phyloP scores from a whole-genome alignment of 2,113 vertebrate species.

The Empidonax alnorum region DNA sequence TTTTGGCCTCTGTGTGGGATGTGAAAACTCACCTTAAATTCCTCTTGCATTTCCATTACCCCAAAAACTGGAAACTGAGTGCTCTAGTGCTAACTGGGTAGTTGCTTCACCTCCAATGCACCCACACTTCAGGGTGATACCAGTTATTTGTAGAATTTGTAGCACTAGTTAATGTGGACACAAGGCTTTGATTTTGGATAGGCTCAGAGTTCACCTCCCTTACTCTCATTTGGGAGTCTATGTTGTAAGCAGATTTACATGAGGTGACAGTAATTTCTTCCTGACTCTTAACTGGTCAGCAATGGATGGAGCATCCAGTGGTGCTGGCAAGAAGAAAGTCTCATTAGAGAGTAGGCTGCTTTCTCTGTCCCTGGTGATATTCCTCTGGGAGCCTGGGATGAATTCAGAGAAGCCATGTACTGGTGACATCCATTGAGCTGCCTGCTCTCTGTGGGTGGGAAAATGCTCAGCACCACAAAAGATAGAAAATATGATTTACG shows the following conservation, averaged over 20 bases:
- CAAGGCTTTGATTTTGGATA: background rate
- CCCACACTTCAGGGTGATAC: background rate
- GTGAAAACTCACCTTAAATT: conserved; percentile 15
- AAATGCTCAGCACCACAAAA: background rate
- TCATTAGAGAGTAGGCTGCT: background rate
- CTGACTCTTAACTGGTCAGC: background rate
- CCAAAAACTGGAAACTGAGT: background rate
- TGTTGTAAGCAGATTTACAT: background rate
- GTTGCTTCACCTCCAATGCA: background rate
- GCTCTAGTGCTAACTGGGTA: background rate
- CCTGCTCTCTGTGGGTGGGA: background rate
- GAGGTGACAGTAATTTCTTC: background rate
- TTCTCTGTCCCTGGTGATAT: background rate
- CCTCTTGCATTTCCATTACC: background rate
- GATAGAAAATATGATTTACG: background rate
- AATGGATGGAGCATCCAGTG: background rate
- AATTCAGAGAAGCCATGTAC: background rate
- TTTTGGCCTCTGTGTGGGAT: background rate
- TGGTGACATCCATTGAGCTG: background rate
- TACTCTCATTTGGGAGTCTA: background rate
- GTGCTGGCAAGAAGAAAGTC: background rate
- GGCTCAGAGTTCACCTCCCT: background rate
- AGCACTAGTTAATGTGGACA: background rate
- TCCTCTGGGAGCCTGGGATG: background rate
- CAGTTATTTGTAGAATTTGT: background rate